Percentiles rank a stretch among this genome's conserved stretches.
These are phyloP conservation scores for Lytechinus pictus DNA, from an alignment of 35 echinoderm and acorn worm species.

Conservation along the genomic window DNA sequence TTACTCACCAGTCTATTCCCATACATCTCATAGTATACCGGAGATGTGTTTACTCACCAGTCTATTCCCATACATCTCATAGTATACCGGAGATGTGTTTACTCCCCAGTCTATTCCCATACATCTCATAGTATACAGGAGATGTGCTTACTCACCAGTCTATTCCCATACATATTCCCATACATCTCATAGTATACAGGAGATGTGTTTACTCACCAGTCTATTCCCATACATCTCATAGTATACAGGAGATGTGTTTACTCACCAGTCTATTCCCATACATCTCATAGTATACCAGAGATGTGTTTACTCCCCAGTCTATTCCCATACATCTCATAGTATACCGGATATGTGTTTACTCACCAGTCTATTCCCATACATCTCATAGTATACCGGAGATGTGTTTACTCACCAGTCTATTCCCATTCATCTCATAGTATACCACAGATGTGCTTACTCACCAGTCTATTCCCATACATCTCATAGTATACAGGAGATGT, in stretches of 20 bases:
- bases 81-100: neutral
- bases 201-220: too few relatives aligned
- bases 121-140: conserved; percentile 85
- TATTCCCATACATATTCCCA: too few relatives aligned
- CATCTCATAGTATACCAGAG: too few relatives aligned
- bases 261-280: too few relatives aligned
- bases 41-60: neutral
- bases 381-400: neutral
- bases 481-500: neutral
- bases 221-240: too few relatives aligned
- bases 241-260: too few relatives aligned
- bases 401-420: conserved; percentile 60
- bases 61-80: neutral
- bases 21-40: too few relatives aligned
- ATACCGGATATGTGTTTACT: neutral
- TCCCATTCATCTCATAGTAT: conserved; percentile 85
- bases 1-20: neutral
- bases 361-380: neutral
- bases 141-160: too few relatives aligned
- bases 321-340: too few relatives aligned
- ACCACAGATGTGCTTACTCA: neutral
- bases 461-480: neutral
- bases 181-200: too few relatives aligned
- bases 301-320: too few relatives aligned
- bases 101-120: conserved; percentile 81